Evolutionary conservation across 2,113 vertebrate genomes (phyloP).

Genomic region (Gavia stellata): DNA sequence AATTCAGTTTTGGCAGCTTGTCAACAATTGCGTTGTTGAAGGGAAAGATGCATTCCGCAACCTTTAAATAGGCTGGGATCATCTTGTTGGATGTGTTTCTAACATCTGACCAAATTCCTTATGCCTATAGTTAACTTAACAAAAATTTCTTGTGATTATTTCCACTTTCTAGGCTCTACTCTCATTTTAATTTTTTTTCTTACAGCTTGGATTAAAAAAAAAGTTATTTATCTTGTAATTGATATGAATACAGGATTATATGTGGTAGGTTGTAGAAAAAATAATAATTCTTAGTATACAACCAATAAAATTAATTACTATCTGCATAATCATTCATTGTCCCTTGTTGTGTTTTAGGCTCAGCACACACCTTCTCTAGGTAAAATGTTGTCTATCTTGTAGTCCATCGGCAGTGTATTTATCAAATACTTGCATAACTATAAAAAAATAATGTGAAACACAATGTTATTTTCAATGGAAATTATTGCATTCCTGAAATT

Average conservation of each 20-base stretch:
- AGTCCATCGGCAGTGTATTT: neutral
- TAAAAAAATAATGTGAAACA: neutral
- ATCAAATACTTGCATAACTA: neutral
- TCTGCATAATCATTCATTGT: neutral
- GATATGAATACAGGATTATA: neutral
- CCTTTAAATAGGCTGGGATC: slow-evolving; percentile 24
- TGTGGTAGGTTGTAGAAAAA: neutral
- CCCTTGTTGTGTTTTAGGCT: neutral
- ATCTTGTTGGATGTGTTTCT: neutral
- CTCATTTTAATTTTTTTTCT: neutral
- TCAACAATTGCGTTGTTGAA: slow-evolving; percentile 11
- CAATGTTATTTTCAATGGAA: neutral
- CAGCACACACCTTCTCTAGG: neutral
- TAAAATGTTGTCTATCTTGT: neutral
- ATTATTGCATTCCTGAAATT: neutral
- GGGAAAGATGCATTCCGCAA: slow-evolving; percentile 36
- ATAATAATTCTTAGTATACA: neutral
- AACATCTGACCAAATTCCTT: slow-evolving; percentile 29
- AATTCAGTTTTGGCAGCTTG: slow-evolving; percentile 46
- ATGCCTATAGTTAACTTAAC: neutral
- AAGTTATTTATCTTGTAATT: neutral
- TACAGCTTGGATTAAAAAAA: neutral
- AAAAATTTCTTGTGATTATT: neutral
- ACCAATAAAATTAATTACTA: neutral
- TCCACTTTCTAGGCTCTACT: neutral